Evolutionary conservation across 1,140 invertebrate genomes (phyloP), one percentile per base, ranked within the genome.

Genomic region (Polypedilum pembai): DNA sequence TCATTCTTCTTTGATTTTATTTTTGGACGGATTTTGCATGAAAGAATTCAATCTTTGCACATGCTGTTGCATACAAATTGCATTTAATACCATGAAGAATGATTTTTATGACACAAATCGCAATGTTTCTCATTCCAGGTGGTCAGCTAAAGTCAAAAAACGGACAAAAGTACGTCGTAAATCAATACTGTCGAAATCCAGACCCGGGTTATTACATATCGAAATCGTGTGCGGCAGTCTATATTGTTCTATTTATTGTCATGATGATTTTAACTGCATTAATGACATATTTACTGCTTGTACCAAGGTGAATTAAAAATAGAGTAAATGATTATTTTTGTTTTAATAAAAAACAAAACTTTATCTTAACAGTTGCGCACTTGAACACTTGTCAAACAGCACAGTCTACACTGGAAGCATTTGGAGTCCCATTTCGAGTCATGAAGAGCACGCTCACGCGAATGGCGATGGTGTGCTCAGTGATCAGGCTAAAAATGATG

Each of bases 141-240:
- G 81, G 81, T 33, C 81, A 82, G 72, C 76, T 82, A 1, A 82
- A 82, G 77, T 80, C 81, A 18, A 82, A 82, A 72, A 82, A 82
- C 75, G 81, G 81, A 17, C 81, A 82, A 75, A 82, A 82, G 76
- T 82, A 82, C 75, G 78, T 82, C 10, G 80, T 82, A 74, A 82
- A 82, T 75, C 80, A 81, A 2, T 69, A 69, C 24, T 33, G 24
- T 69, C 15, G 18, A 3, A 77, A 76, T 63, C 80, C 80, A 8
- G 79, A 80, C 1, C 24, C 24, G 56, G 81, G 81, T 18, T 78
- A 80, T 2, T 81, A 79, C 76, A 79, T 82, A 8, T 78, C 81
- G 8, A 80, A 76, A 74, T 73, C 77, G 8, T 82, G 80, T 40
- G 76, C 78, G 65, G 56, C 79, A 73, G 76, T 81, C 63, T 76